A percentile compares a stretch with the other conserved stretches of the same genome.
Conservation (phyloP, 2,888 invertebrate genomes). For the Proisotoma minuta region DNA sequence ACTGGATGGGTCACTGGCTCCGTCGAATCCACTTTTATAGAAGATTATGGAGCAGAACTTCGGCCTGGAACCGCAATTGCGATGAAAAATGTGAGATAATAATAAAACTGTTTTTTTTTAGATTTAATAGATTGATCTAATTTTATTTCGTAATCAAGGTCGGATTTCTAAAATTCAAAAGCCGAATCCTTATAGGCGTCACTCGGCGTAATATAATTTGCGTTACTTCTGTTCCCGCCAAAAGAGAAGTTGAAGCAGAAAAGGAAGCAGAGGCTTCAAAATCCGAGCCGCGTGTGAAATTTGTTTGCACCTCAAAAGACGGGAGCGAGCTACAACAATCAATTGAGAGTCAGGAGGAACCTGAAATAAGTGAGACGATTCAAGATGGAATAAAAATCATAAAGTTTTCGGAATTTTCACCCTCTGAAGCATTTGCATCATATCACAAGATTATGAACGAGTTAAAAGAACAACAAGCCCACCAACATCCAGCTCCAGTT, state of each 20-base stretch:
- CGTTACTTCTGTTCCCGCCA: constrained; percentile 23
- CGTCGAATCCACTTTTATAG: constrained; percentile 25
- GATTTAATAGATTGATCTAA: constrained; percentile 1
- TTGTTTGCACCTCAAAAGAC: no score
- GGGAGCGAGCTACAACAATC: no score
- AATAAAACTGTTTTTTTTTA: background rate
- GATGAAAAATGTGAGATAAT: constrained; percentile 33
- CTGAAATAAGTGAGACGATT: background rate
- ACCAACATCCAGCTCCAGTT: no score
- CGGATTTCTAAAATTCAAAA: constrained; percentile 22
- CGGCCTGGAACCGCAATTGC: constrained; percentile 38
- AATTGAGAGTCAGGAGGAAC: background rate
- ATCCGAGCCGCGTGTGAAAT: background rate
- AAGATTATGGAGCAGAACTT: constrained; percentile 20
- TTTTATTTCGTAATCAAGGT: constrained; percentile 20
- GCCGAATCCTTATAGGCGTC: constrained; percentile 25
- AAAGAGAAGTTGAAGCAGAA: background rate
- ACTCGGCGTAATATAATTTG: constrained; percentile 31
- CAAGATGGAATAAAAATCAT: constrained; percentile 14
- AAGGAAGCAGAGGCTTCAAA: background rate
- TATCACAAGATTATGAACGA: constrained; percentile 8
- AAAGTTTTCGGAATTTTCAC: constrained; percentile 16
- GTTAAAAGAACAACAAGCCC: no score
- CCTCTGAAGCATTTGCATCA: constrained; percentile 15
- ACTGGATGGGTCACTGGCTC: constrained; percentile 31